Evolutionary conservation across 2,113 vertebrate genomes (phyloP).

Genomic region (Pterocles orientalis): DNA sequence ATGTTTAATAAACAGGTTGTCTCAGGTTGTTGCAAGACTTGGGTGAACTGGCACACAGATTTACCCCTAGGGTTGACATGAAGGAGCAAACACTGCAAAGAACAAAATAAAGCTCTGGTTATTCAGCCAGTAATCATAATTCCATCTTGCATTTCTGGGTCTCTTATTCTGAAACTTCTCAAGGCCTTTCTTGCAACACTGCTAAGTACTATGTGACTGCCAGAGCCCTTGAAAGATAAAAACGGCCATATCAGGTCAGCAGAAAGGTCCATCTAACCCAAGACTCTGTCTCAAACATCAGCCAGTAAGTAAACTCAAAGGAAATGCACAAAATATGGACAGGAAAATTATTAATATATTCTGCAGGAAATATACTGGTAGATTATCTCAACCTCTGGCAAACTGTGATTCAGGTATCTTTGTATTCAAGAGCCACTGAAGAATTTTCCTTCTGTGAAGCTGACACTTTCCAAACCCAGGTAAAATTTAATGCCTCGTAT

Average conservation of each 20-base stretch:
- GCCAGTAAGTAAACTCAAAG: not conserved
- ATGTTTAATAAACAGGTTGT: constrained; percentile 66
- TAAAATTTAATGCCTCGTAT: not conserved
- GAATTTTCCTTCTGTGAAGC: not conserved
- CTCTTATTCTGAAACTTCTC: constrained; percentile 50
- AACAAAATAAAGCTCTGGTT: constrained; percentile 33
- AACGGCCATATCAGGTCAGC: not conserved
- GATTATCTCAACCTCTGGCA: not conserved
- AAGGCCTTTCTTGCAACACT: constrained; percentile 29
- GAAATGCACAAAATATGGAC: not conserved
- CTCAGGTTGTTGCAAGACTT: constrained; percentile 67
- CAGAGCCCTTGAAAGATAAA: constrained; percentile 13
- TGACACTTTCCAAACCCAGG: not conserved
- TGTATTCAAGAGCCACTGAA: not conserved
- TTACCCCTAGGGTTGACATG: constrained; percentile 60
- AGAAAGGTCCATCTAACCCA: not conserved
- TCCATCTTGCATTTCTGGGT: constrained; percentile 25
- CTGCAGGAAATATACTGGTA: not conserved
- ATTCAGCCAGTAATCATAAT: constrained; percentile 16
- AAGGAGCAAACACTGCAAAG: constrained; percentile 42
- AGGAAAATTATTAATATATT: not conserved
- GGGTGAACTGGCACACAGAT: constrained; percentile 53
- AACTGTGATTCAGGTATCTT: not conserved
- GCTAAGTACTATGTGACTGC: not conserved
- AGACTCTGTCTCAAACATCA: not conserved